Conservation (phyloP, 1,140 invertebrate genomes). For the Caenorhabditis briggsae region DNA sequence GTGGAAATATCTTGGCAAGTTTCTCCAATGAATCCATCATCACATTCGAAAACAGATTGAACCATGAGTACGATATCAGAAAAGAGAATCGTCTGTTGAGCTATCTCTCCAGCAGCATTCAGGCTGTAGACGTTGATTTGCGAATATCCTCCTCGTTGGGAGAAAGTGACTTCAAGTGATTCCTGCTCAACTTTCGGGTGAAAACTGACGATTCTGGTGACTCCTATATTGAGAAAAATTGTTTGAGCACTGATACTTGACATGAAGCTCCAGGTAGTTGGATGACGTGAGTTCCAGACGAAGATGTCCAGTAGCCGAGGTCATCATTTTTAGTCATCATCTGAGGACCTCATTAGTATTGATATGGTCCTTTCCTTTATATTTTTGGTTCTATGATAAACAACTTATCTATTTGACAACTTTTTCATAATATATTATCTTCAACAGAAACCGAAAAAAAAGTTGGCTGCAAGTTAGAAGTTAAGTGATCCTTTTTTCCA, state of each 20-base stretch:
- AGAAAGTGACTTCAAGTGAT: background rate
- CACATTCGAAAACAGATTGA: background rate
- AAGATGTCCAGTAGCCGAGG: background rate
- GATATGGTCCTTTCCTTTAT: too few relatives aligned
- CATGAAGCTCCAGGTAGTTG: background rate
- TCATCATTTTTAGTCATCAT: constrained; percentile 21
- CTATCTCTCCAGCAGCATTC: background rate
- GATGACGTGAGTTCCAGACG: constrained; percentile 8
- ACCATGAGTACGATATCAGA: background rate
- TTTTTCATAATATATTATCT: too few relatives aligned
- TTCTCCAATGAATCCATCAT: background rate
- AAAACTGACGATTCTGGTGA: background rate
- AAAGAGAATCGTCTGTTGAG: background rate
- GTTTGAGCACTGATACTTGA: background rate
- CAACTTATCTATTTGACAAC: too few relatives aligned
- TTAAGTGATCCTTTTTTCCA: too few relatives aligned
- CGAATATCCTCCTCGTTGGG: background rate
- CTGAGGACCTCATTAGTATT: too few relatives aligned
- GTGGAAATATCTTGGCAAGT: background rate
- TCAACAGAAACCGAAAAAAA: too few relatives aligned
- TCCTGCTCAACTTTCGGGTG: background rate
- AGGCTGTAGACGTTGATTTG: background rate
- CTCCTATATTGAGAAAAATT: background rate
- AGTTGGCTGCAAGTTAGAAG: too few relatives aligned
- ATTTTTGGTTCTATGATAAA: too few relatives aligned